Evolutionary conservation across 2,888 invertebrate genomes (phyloP).

Genomic region (Griposia aprilina): DNA sequence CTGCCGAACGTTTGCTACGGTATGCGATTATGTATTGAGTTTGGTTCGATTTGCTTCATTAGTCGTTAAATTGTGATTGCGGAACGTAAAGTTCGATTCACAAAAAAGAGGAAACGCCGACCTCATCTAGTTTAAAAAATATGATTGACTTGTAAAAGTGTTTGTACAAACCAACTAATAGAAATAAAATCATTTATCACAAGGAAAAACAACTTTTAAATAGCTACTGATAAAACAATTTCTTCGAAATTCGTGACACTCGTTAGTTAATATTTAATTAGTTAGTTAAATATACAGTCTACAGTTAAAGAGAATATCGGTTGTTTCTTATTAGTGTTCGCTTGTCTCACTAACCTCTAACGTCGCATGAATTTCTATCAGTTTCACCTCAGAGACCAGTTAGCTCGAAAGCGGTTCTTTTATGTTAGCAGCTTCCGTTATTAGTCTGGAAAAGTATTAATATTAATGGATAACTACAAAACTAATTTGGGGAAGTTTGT

Average conservation of each 20-base stretch:
- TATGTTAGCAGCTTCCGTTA: slow-evolving; percentile 34
- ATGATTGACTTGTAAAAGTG: too few relatives aligned
- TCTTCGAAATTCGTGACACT: not conserved
- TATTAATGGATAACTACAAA: slow-evolving; percentile 57
- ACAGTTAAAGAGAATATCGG: slow-evolving; percentile 36
- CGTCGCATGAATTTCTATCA: slow-evolving; percentile 65
- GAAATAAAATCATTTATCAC: too few relatives aligned
- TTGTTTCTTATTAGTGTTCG: slow-evolving; percentile 43
- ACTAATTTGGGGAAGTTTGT: slow-evolving; percentile 52
- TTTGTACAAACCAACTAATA: too few relatives aligned
- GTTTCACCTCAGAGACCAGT: slow-evolving; percentile 54
- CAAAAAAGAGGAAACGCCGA: too few relatives aligned
- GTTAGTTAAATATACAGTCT: not conserved
- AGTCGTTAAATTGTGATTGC: slow-evolving; percentile 11
- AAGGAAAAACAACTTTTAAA: not conserved
- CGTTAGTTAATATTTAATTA: not conserved
- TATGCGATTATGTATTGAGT: slow-evolving; percentile 26
- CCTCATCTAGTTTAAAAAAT: too few relatives aligned
- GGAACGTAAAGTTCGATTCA: not conserved
- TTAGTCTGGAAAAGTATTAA: slow-evolving; percentile 57
- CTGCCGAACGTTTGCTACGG: slow-evolving; percentile 36
- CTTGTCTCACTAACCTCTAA: slow-evolving; percentile 34
- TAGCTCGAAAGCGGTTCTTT: slow-evolving; percentile 43
- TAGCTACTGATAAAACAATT: not conserved
- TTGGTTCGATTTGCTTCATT: slow-evolving; percentile 27